Evolutionary conservation across 2,888 invertebrate species (phyloP).

Genomic region (Pterobdella sp.): DNA sequence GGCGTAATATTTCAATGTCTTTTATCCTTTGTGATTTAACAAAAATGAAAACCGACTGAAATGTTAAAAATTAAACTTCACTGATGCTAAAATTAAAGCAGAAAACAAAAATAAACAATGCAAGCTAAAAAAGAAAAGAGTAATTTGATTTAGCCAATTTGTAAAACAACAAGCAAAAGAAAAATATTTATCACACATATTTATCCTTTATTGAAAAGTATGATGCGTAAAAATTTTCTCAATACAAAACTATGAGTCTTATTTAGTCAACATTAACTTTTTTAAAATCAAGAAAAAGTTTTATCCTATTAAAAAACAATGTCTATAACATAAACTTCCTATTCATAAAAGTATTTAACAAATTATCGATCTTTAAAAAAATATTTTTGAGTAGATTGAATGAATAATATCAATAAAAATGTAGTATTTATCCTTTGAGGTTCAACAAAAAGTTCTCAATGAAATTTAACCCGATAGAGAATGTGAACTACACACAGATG

Average conservation of each 20-base stretch:
- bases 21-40: conserved; percentile 12
- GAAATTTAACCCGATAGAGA: not conserved
- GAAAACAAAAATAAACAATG: not conserved
- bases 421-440: no score
- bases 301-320: not conserved
- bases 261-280: not conserved
- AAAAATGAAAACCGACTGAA: not conserved
- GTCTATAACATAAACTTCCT: not conserved
- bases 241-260: not conserved
- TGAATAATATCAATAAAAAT: no score
- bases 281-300: not conserved
- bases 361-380: not conserved
- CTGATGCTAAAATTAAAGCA: no score
- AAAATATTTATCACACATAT: conserved; percentile 7
- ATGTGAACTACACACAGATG: not conserved
- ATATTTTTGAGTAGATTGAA: not conserved
- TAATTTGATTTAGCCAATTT: not conserved
- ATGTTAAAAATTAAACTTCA: not conserved
- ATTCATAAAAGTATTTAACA: not conserved
- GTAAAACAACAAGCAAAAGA: not conserved
- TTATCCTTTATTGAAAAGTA: conserved; percentile 2
- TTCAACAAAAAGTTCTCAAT: not conserved
- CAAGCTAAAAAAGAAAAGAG: conserved; percentile 1
- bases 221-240: no score
- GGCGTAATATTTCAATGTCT: not conserved